Conservation (phyloP, 2,888 invertebrate species). For the Acrobasis suavella region DNA sequence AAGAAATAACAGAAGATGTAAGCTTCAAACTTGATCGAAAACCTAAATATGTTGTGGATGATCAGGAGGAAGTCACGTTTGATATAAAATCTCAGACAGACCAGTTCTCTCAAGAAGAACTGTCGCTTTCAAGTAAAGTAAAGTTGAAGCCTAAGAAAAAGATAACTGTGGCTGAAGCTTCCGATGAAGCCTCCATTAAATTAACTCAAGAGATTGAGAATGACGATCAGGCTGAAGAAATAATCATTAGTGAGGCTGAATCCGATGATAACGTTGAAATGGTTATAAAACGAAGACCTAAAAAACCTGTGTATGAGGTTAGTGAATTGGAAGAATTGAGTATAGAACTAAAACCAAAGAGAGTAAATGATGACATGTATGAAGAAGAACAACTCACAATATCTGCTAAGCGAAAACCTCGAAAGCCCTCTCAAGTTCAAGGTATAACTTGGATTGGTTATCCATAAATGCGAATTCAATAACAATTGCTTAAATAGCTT, state of each 20-base stretch:
- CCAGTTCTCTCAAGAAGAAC: conserved; percentile 86
- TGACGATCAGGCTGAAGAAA: conserved; percentile 84
- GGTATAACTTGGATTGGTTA: conserved; percentile 64
- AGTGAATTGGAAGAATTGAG: conserved; percentile 84
- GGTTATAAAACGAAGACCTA: conserved; percentile 75
- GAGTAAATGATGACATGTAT: conserved; percentile 66
- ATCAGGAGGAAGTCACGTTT: conserved; percentile 84
- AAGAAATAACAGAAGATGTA: conserved; percentile 81
- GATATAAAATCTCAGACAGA: conserved; percentile 66
- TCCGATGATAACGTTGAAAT: conserved; percentile 82
- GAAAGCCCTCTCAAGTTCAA: conserved; percentile 84
- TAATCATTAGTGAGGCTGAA: conserved; percentile 84
- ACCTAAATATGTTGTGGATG: conserved; percentile 84
- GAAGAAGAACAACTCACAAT: conserved; percentile 87
- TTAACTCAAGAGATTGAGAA: conserved; percentile 85
- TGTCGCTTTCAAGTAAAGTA: conserved; percentile 87
- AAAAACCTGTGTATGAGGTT: conserved; percentile 81
- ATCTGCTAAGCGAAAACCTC: conserved; percentile 85
- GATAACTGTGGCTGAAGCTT: conserved; percentile 84
- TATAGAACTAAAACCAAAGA: conserved; percentile 78
- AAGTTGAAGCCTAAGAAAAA: conserved; percentile 85
- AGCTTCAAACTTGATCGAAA: conserved; percentile 87
- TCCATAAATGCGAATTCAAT: not conserved
- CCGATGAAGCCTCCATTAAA: conserved; percentile 86
- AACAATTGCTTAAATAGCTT: conserved; percentile 2